Evolutionary conservation across 2,797 vertebrate species (phyloP).

Genomic region (Anas flavirostris): DNA sequence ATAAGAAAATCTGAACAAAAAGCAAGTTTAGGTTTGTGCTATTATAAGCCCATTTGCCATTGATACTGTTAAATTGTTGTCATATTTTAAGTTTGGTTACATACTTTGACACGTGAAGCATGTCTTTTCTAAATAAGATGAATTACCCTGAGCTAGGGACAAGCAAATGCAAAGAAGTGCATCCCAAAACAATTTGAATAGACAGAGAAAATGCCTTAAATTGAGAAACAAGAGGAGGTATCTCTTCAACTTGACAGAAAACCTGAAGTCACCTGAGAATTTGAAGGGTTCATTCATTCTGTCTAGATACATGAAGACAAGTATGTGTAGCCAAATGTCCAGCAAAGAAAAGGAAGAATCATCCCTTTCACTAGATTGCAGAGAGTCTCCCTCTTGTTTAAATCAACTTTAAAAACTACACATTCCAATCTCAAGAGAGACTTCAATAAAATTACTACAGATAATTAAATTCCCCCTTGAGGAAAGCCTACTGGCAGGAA

Average conservation of each 20-base stretch:
- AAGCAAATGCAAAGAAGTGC: not conserved
- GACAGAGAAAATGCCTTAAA: not conserved
- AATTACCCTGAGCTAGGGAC: not conserved
- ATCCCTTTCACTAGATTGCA: not conserved
- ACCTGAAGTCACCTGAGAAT: not conserved
- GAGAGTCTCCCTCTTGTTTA: not conserved
- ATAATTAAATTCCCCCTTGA: not conserved
- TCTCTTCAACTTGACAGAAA: not conserved
- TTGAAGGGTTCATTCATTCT: not conserved
- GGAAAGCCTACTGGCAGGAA: not conserved
- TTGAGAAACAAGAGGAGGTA: not conserved
- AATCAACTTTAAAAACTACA: conserved; percentile 17
- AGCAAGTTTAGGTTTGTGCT: accelerated
- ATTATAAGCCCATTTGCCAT: not conserved
- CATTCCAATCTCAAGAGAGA: not conserved
- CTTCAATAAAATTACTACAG: not conserved
- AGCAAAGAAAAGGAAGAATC: not conserved
- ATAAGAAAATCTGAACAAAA: not conserved
- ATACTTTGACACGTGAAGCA: not conserved
- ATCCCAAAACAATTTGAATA: not conserved
- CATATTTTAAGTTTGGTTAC: not conserved
- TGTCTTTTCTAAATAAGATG: not conserved
- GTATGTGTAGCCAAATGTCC: accelerated
- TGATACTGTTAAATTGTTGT: not conserved
- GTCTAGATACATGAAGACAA: no score